Base-by-base conservation (phyloP, 2,113 vertebrate genomes). In the Excalfactoria chinensis region DNA sequence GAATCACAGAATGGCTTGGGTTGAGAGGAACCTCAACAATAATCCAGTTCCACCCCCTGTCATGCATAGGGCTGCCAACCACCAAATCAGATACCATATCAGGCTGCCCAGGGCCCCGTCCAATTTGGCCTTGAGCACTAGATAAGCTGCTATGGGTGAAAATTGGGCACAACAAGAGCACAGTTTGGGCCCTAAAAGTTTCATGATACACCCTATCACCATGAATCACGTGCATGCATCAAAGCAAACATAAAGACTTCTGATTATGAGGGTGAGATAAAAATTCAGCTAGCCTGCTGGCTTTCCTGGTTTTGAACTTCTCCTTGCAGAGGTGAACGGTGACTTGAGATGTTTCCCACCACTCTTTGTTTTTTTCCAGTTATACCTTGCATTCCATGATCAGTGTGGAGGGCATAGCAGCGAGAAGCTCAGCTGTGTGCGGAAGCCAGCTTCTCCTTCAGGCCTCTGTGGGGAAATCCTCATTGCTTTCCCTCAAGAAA, bases 221-320 rank as follows among this genome's bases (percentile, higher is more conserved):
- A 2, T 21, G 30, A 81, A 28, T 18, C 71, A 43, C 0, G 0
- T 35, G 21, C 7, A 1, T 41, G 14, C 13, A 30, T 44, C 49
- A 59, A 78, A 84, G 12, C 48, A 74, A 81, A 64, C 5, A 14
- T 15, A 86, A 88, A 62, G 8, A 13, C 55, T 66, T 60, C 62
- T 62, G 40, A 69, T 92, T 78, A 53, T 43, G 70, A 86, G 76
- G 87, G 53, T 3, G 16, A 68, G 64, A 72, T 48, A 60, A 68
- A 91, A 82, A 66, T 56, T 75, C 35, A 75, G 2, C 62, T 56
- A 21, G 25, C 67, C 6, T 30, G 9, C 58, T 84, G 69, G 7
- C 19, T 75, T 90, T 66, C 62, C 53, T 35, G 37, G 13, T 62
- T 84, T 77, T 40, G 14, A 84, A 5, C 10, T 16, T 53, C 19